phyloP scores from a whole-genome alignment of 2,113 vertebrate species.

The Eulacestoma nigropectus region DNA sequence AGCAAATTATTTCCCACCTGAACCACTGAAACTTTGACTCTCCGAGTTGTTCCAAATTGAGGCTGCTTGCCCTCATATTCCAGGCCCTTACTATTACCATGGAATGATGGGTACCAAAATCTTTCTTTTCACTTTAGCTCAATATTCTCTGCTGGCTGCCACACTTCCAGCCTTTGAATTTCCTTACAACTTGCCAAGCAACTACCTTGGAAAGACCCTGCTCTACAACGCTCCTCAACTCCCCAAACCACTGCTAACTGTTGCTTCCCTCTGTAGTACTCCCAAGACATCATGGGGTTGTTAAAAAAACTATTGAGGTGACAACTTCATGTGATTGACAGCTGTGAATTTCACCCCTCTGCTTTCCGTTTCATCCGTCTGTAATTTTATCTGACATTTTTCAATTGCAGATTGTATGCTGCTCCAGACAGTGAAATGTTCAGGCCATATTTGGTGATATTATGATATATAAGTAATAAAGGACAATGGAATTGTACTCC shows the following conservation, averaged over 20 bases:
- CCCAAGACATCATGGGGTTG: neutral
- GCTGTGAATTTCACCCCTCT: neutral
- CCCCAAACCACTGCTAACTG: neutral
- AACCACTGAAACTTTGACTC: neutral
- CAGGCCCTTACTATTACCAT: neutral
- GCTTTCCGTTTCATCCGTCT: neutral
- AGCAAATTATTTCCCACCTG: slow-evolving; percentile 1
- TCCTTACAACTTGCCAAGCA: neutral
- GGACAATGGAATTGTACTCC: neutral
- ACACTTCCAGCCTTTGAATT: neutral
- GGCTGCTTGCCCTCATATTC: neutral
- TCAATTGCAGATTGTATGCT: neutral
- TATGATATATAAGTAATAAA: neutral
- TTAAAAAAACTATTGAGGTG: neutral
- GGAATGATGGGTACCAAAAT: neutral
- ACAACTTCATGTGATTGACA: neutral
- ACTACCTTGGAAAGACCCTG: neutral
- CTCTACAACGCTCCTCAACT: neutral
- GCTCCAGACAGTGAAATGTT: neutral
- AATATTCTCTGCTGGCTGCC: neutral
- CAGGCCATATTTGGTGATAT: neutral
- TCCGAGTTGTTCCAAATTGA: neutral
- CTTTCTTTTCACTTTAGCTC: neutral
- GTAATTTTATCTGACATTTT: neutral
- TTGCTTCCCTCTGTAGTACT: neutral